Evolutionary conservation across 2,888 invertebrate genomes (phyloP).

Genomic region (Ypsolopha scabrella): DNA sequence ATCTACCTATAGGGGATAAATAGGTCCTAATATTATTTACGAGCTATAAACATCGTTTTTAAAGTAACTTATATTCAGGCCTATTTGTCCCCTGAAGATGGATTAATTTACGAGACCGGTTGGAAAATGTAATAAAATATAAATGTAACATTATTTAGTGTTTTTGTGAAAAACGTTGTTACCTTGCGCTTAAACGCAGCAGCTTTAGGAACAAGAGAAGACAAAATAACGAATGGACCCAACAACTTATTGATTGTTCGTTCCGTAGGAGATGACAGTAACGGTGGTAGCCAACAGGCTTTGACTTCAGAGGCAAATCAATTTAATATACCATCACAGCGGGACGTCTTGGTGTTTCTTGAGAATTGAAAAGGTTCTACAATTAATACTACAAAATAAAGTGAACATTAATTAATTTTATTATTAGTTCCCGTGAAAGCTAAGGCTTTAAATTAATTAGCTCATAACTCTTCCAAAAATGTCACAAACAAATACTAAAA

Average conservation of each 20-base stretch:
- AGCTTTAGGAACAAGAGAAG: not conserved
- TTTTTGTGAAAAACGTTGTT: too few species aligned
- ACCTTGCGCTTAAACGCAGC: not conserved
- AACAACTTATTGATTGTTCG: conserved; percentile 35
- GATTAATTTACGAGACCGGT: too few species aligned
- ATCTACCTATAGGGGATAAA: too few species aligned
- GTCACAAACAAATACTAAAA: too few species aligned
- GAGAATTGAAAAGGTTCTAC: not conserved
- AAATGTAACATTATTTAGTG: too few species aligned
- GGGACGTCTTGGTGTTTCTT: conserved; percentile 15
- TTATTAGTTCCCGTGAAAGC: not conserved
- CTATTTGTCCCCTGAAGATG: too few species aligned
- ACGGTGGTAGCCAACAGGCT: conserved; percentile 26
- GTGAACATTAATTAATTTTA: not conserved
- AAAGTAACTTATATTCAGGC: too few species aligned
- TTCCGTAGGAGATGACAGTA: conserved; percentile 37
- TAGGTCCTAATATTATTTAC: too few species aligned
- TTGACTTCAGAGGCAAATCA: conserved; percentile 13
- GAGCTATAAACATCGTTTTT: too few species aligned
- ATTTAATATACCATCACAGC: conserved; percentile 29
- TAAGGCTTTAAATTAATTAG: too few species aligned
- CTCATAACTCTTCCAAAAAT: too few species aligned
- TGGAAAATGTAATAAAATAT: too few species aligned
- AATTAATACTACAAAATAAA: not conserved
- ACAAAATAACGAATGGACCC: conserved; percentile 20